Evolutionary conservation across 2,113 vertebrate species (phyloP).

Genomic region (Microcebus griseorufus): DNA sequence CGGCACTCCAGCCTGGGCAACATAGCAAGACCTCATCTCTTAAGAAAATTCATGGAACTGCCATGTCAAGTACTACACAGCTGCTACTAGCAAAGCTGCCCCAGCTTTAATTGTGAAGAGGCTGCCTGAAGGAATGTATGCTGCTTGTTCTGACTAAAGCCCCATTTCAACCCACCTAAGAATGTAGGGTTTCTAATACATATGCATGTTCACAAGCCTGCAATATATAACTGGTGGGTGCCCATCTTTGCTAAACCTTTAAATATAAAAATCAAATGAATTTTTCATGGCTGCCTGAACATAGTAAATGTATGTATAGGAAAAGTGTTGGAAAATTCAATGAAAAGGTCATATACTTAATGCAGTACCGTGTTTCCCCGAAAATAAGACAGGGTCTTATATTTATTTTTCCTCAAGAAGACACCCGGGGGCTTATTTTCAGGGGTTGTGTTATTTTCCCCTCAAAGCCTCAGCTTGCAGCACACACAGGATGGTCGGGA

Average conservation of each 20-base stretch:
- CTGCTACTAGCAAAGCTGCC: background rate
- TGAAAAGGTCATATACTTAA: background rate
- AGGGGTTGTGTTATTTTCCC: too few relatives aligned
- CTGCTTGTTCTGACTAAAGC: background rate
- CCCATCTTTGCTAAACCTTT: constrained; percentile 24
- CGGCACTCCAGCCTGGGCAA: background rate
- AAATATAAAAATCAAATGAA: constrained; percentile 48
- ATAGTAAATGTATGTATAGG: background rate
- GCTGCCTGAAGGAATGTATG: background rate
- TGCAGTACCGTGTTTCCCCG: background rate
- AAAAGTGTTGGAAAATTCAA: constrained; percentile 25
- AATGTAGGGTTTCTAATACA: background rate
- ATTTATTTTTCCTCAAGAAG: too few relatives aligned
- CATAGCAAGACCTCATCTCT: background rate
- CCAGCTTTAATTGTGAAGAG: background rate
- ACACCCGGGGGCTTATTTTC: too few relatives aligned
- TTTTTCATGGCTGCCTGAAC: background rate
- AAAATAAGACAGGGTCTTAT: too few relatives aligned
- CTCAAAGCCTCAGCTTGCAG: too few relatives aligned
- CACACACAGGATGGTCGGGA: too few relatives aligned
- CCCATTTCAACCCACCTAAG: background rate
- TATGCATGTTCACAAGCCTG: background rate
- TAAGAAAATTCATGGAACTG: background rate
- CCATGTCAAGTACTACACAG: background rate
- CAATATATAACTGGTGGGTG: background rate